These are phyloP conservation scores for Calcarius lapponicus DNA, from an alignment of 2,797 vertebrate genomes.

Conservation along the genomic window DNA sequence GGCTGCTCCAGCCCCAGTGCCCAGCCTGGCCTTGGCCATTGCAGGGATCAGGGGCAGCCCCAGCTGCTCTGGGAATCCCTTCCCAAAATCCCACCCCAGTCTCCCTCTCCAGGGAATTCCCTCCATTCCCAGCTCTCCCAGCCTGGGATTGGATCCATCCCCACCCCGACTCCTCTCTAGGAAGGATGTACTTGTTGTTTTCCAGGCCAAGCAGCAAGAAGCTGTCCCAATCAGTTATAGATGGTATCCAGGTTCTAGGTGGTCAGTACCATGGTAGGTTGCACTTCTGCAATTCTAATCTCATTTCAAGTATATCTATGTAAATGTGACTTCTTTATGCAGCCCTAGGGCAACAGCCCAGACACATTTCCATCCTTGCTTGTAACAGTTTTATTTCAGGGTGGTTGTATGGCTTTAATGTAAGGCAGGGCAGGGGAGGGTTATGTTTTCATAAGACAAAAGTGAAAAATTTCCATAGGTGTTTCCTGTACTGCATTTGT, in stretches of 20 bases:
- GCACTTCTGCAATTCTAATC: not conserved
- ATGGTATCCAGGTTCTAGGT: slow-evolving; percentile 85
- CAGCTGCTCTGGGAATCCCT: no score
- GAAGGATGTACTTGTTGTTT: not conserved
- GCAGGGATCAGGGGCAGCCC: no score
- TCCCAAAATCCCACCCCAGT: no score
- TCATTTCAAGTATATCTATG: not conserved
- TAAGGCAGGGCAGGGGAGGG: not conserved
- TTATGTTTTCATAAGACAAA: not conserved
- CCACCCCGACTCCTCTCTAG: no score
- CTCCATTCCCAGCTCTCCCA: no score
- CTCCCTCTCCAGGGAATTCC: no score
- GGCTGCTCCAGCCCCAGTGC: no score
- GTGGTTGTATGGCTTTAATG: not conserved
- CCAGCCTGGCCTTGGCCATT: no score
- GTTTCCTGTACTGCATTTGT: not conserved
- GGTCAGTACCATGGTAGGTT: slow-evolving; percentile 84
- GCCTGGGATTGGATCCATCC: no score
- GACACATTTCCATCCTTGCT: not conserved
- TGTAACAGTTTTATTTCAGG: not conserved
- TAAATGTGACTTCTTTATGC: not conserved
- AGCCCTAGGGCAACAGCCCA: not conserved
- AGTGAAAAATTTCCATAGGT: accelerated
- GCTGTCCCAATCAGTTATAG: slow-evolving; percentile 85
- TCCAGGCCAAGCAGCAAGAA: slow-evolving; percentile 87